A percentile compares a stretch with the other conserved stretches of the same genome.
phyloP scores from a whole-genome alignment of 2,888 invertebrate species.

The Eudemis profundana region DNA sequence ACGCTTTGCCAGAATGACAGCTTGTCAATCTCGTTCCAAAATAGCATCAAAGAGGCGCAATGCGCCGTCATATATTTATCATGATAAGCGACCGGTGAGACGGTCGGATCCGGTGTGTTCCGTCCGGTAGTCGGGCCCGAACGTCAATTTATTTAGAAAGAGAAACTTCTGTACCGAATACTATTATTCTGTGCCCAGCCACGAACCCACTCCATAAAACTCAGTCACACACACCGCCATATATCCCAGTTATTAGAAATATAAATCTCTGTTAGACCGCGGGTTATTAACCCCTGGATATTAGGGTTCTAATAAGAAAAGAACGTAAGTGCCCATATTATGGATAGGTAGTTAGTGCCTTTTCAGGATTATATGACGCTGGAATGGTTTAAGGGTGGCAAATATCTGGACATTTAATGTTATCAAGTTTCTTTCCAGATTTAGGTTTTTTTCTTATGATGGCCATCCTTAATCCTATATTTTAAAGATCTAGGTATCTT shows the following conservation, averaged over 20 bases:
- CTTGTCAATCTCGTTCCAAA: no score
- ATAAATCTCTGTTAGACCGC: conserved; percentile 27
- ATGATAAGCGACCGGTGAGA: no score
- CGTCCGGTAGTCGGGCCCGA: no score
- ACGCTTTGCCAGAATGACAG: no score
- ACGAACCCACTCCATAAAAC: background rate
- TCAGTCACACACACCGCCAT: conserved; percentile 1
- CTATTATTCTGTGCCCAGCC: no score
- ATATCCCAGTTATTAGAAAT: conserved; percentile 23
- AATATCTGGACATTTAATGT: background rate
- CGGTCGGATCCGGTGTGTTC: no score
- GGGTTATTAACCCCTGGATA: conserved; percentile 26
- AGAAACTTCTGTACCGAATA: no score
- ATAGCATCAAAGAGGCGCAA: no score
- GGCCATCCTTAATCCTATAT: background rate
- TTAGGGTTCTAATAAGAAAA: background rate
- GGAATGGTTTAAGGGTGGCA: background rate
- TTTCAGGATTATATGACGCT: background rate
- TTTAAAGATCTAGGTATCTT: no score
- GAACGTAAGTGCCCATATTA: background rate
- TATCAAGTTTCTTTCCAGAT: background rate
- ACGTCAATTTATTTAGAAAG: no score
- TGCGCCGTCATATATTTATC: no score
- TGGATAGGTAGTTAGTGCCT: background rate
- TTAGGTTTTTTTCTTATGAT: background rate